Percentiles rank a stretch among this genome's conserved stretches.
phyloP scores from a whole-genome alignment of 2,797 vertebrate species.

The Chelon labrosus region DNA sequence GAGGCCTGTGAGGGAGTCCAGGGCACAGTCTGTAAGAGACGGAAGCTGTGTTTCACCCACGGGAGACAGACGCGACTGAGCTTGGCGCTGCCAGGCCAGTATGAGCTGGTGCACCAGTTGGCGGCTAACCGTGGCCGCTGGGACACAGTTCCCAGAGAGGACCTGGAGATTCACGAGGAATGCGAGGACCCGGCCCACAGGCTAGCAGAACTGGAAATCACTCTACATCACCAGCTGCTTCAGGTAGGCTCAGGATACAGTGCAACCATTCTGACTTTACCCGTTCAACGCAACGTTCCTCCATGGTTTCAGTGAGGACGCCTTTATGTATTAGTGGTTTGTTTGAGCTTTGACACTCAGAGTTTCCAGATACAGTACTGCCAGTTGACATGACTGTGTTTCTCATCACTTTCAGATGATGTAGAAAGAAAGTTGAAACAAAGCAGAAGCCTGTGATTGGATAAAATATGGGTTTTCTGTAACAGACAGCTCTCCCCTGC shows the following conservation, averaged over 20 bases:
- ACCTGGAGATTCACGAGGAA: conserved; percentile 92
- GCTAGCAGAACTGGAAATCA: conserved; percentile 94
- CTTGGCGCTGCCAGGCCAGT: conserved; percentile 93
- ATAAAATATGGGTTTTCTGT: no score
- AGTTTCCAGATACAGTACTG: no score
- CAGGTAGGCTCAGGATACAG: conserved; percentile 83
- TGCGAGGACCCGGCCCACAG: conserved; percentile 90
- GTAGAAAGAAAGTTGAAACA: no score
- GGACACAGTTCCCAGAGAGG: conserved; percentile 95
- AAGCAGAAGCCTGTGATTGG: no score
- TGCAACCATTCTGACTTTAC: not conserved
- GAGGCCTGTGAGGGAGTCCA: conserved; percentile 80
- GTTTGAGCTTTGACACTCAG: not conserved
- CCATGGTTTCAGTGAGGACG: not conserved
- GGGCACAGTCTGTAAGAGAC: conserved; percentile 86
- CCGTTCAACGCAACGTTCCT: not conserved
- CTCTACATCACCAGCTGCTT: conserved; percentile 91
- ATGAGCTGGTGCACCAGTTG: conserved; percentile 94
- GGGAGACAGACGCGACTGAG: conserved; percentile 91
- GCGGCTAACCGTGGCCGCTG: conserved; percentile 92
- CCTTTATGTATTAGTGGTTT: not conserved
- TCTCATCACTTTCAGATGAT: no score
- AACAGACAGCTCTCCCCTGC: no score
- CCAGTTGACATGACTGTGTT: no score
- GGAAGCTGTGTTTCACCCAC: conserved; percentile 92